phyloP scores from a whole-genome alignment of 2,888 invertebrate species.

The Ditula angustiorana region DNA sequence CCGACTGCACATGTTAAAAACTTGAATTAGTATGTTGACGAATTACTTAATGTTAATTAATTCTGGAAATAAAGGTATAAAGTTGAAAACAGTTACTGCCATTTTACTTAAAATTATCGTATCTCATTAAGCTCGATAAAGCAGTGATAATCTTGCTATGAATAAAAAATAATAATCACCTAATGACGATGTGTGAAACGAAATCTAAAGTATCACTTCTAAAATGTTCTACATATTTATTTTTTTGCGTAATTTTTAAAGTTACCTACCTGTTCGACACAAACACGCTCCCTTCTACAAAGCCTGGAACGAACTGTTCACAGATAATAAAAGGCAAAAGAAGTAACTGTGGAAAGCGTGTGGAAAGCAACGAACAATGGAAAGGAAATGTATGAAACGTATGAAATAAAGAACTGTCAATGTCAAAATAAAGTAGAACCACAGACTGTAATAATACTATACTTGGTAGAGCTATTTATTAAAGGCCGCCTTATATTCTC shows the following conservation, averaged over 20 bases:
- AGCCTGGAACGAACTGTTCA: background rate
- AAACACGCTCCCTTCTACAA: background rate
- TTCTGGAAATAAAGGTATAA: background rate
- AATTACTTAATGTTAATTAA: background rate
- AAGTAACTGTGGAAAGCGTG: too few species aligned
- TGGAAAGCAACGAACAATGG: too few species aligned
- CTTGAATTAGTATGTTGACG: background rate
- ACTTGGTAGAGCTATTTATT: too few species aligned
- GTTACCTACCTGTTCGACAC: background rate
- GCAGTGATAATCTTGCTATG: background rate
- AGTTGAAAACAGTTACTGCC: background rate
- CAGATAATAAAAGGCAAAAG: too few species aligned
- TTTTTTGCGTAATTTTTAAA: conserved; percentile 4
- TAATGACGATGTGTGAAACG: background rate
- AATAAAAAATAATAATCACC: background rate
- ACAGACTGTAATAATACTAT: too few species aligned
- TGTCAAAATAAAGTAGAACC: too few species aligned
- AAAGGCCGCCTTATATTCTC: too few species aligned
- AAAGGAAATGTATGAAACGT: too few species aligned
- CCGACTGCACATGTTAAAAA: too few species aligned
- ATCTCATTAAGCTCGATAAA: background rate
- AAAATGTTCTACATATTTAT: background rate
- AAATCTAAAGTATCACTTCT: background rate
- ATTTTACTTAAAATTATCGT: background rate
- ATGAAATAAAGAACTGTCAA: too few species aligned